A percentile compares a stretch with the other conserved stretches of the same genome.
These are phyloP conservation scores for Hippocampus zosterae DNA, from an alignment of 2,113 vertebrate species.

Conservation along the genomic window DNA sequence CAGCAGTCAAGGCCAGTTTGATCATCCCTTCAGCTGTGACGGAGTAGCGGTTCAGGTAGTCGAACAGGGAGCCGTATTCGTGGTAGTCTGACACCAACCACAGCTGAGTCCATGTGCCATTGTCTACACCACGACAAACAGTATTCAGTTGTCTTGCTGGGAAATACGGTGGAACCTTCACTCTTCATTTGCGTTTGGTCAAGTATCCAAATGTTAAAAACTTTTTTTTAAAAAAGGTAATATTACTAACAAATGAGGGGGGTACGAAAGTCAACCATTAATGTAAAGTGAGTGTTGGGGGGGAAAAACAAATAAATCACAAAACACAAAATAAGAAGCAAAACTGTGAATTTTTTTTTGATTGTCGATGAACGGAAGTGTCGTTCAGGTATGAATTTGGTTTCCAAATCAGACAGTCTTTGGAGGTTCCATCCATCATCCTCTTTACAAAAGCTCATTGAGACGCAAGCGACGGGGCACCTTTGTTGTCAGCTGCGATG, in stretches of 20 bases:
- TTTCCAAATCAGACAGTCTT: neutral
- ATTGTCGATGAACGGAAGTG: too few species aligned
- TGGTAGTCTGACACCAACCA: slow-evolving; percentile 97
- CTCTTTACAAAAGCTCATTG: neutral
- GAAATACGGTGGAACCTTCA: neutral
- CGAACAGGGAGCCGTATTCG: slow-evolving; percentile 91
- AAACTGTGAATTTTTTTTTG: too few species aligned
- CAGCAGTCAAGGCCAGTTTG: slow-evolving; percentile 88
- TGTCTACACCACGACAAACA: slow-evolving; percentile 72
- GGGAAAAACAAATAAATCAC: too few species aligned
- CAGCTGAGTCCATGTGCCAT: slow-evolving; percentile 94
- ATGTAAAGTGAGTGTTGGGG: too few species aligned
- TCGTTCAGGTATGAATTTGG: neutral
- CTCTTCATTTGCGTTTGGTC: too few species aligned
- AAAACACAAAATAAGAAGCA: too few species aligned
- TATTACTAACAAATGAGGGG: too few species aligned
- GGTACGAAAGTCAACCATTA: too few species aligned
- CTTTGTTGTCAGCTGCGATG: slow-evolving; percentile 95
- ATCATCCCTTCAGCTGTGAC: slow-evolving; percentile 93
- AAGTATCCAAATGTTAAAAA: neutral
- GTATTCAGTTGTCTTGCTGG: neutral
- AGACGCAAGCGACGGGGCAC: slow-evolving; percentile 48
- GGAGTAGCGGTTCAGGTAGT: slow-evolving; percentile 90
- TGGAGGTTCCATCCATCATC: neutral
- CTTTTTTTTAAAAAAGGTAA: neutral